A percentile compares a stretch with the other conserved stretches of the same genome.
Conservation (phyloP, 2,797 vertebrate species). For the Monodelphis domestica region DNA sequence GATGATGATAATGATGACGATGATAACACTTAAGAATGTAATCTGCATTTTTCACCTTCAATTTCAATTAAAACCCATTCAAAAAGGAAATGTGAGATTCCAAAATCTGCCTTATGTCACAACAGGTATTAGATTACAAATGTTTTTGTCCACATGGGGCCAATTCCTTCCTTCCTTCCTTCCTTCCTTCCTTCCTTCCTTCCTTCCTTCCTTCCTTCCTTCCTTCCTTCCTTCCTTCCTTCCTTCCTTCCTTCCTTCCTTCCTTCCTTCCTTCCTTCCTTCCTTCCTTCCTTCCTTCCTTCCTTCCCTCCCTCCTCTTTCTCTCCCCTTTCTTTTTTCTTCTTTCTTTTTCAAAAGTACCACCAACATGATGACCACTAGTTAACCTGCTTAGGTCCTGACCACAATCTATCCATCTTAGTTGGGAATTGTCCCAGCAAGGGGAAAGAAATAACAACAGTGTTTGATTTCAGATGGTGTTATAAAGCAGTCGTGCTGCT, state of each 20-base stretch:
- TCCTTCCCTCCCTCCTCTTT: not conserved
- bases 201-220: no score
- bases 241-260: no score
- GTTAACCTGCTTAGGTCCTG: slow-evolving; percentile 81
- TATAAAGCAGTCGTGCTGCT: slow-evolving; percentile 60
- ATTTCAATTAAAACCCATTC: slow-evolving; percentile 90
- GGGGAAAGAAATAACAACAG: slow-evolving; percentile 53
- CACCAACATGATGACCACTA: slow-evolving; percentile 76
- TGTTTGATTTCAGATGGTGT: slow-evolving; percentile 71
- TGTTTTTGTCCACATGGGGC: slow-evolving; percentile 71
- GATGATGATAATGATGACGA: slow-evolving; percentile 51
- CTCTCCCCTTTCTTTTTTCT: not conserved
- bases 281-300: rapidly evolving
- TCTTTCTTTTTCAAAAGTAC: slow-evolving; percentile 63
- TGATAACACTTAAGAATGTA: slow-evolving; percentile 87
- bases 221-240: no score
- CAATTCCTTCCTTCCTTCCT: slow-evolving; percentile 21
- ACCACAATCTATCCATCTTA: slow-evolving; percentile 82
- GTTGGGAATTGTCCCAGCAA: slow-evolving; percentile 75
- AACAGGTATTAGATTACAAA: slow-evolving; percentile 82
- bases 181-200: no score
- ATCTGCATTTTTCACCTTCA: slow-evolving; percentile 87
- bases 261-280: no score
- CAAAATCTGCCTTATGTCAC: slow-evolving; percentile 83
- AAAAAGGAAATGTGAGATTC: slow-evolving; percentile 83